These are phyloP conservation scores for Pollenia griseotomentosa DNA, from an alignment of 2,888 invertebrate species.

Conservation along the genomic window DNA sequence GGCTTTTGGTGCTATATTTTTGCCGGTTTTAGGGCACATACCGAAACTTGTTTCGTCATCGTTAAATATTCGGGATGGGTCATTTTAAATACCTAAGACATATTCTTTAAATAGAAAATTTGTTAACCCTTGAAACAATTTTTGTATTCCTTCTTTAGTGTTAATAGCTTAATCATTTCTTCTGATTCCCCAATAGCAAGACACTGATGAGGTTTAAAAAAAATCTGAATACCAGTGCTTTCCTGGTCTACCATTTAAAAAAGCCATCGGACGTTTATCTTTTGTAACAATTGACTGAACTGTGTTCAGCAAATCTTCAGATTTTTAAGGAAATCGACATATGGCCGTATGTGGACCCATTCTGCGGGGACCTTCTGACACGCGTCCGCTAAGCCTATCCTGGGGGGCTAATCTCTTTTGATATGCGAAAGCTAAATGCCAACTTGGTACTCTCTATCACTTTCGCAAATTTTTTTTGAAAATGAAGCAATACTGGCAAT, in stretches of 20 bases:
- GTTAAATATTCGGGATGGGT: conserved; percentile 46
- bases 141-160: conserved; percentile 45
- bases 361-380: too few species aligned
- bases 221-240: conserved; percentile 31
- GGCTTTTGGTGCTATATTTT: conserved; percentile 53
- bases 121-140: conserved; percentile 43
- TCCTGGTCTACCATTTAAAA: conserved; percentile 42
- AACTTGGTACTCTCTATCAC: too few species aligned
- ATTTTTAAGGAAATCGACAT: conserved; percentile 18
- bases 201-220: conserved; percentile 11
- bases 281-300: too few species aligned
- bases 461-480: too few species aligned
- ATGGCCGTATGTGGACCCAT: conserved; percentile 13
- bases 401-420: too few species aligned
- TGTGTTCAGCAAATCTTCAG: too few species aligned
- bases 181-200: conserved; percentile 15
- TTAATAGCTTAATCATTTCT: conserved; percentile 23
- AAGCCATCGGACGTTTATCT: conserved; percentile 23
- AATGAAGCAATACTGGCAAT: too few species aligned
- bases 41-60: too few species aligned
- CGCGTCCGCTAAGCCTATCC: too few species aligned
- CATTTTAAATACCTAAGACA: neutral
- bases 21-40: too few species aligned
- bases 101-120: conserved; percentile 13
- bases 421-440: too few species aligned